These are phyloP conservation scores for Xiphophorus maculatus DNA, from an alignment of 2,113 vertebrate species.

Conservation along the genomic window DNA sequence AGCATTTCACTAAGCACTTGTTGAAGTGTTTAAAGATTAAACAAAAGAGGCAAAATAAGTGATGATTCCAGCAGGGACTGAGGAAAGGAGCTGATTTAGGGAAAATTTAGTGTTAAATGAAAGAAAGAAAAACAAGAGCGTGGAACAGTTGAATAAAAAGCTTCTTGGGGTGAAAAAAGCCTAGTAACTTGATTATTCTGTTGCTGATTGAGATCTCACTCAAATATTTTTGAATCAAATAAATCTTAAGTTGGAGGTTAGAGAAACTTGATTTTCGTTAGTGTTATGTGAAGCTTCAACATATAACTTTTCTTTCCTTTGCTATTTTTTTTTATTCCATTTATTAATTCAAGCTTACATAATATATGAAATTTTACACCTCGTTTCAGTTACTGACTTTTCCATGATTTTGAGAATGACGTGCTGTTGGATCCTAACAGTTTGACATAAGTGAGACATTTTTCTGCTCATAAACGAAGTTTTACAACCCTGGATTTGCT, in stretches of 20 bases:
- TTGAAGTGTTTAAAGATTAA: background rate
- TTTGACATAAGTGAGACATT: slow-evolving; percentile 6
- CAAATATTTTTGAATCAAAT: background rate
- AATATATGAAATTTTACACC: background rate
- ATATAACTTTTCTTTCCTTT: background rate
- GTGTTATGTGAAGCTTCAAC: background rate
- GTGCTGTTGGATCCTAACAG: background rate
- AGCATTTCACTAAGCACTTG: slow-evolving; percentile 2
- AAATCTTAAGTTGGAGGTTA: background rate
- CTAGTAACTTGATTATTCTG: background rate
- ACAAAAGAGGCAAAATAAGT: slow-evolving; percentile 20
- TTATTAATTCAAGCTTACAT: background rate
- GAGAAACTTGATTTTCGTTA: background rate
- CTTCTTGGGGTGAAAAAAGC: slow-evolving; percentile 6
- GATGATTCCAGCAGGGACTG: background rate
- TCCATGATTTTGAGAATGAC: slow-evolving; percentile 14
- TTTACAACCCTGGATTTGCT: slow-evolving; percentile 29
- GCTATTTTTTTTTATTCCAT: background rate
- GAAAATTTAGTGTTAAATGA: slow-evolving; percentile 41
- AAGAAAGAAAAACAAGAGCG: slow-evolving; percentile 23
- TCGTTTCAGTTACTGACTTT: slow-evolving; percentile 1
- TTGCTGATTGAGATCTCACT: background rate
- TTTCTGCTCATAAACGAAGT: slow-evolving; percentile 19
- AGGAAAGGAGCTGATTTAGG: slow-evolving; percentile 24
- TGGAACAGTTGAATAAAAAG: slow-evolving; percentile 14